Percentiles rank a stretch among this genome's conserved stretches.
These are phyloP conservation scores for Eubasilissa regina DNA, from an alignment of 1,140 invertebrate species.

Conservation along the genomic window DNA sequence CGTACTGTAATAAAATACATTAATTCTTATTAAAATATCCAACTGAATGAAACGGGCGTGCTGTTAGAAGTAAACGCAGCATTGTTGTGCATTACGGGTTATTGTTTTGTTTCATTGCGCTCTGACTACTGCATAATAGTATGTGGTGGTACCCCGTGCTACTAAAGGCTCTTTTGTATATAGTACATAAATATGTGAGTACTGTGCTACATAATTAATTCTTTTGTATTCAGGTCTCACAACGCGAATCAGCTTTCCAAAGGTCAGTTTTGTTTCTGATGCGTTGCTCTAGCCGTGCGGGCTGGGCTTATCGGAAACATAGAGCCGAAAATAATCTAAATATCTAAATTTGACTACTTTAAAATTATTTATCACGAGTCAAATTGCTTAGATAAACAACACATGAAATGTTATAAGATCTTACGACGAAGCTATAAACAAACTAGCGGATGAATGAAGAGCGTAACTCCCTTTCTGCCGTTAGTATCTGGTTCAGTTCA, in stretches of 20 bases:
- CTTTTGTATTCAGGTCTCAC: constrained; percentile 35
- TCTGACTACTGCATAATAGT: constrained; percentile 24
- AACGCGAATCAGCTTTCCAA: constrained; percentile 39
- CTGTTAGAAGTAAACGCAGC: constrained; percentile 34
- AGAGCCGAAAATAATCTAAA: not conserved
- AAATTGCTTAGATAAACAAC: too few relatives aligned
- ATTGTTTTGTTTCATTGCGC: constrained; percentile 40
- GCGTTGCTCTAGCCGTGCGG: not conserved
- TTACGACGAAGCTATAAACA: not conserved
- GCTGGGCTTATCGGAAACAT: not conserved
- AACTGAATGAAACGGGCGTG: constrained; percentile 13
- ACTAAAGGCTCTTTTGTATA: constrained; percentile 18
- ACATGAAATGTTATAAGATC: too few relatives aligned
- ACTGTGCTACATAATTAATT: constrained; percentile 30
- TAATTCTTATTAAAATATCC: constrained; percentile 17
- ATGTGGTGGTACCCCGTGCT: constrained; percentile 21
- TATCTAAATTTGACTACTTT: too few relatives aligned
- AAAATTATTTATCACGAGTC: too few relatives aligned
- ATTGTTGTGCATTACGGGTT: constrained; percentile 25
- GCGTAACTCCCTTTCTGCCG: constrained; percentile 10
- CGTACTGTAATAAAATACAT: not conserved
- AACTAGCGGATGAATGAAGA: not conserved
- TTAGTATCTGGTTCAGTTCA: constrained; percentile 13
- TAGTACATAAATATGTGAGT: not conserved
- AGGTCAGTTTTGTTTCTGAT: constrained; percentile 41